phyloP scores from a whole-genome alignment of 2,113 vertebrate genomes.

The Tursiops truncatus region DNA sequence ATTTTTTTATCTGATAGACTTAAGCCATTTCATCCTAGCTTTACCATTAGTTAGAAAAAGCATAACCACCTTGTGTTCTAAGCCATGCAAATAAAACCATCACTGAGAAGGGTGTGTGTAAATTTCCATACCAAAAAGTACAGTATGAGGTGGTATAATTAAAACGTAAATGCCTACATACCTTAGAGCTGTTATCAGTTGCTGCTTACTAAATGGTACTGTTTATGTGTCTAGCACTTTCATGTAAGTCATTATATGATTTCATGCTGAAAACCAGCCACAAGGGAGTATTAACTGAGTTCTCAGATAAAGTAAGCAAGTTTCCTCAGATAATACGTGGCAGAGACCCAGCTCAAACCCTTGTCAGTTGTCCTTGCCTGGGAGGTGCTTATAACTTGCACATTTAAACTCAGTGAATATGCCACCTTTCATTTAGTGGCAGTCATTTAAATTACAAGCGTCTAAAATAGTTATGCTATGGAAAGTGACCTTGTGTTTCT shows the following conservation, averaged over 20 bases:
- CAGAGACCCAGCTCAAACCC: neutral
- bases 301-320: neutral
- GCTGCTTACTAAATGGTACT: neutral
- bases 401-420: slow-evolving; percentile 1
- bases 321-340: neutral
- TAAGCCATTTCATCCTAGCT: neutral
- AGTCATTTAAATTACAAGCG: slow-evolving; percentile 36
- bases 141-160: neutral
- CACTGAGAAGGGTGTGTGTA: neutral
- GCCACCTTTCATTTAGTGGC: slow-evolving; percentile 44
- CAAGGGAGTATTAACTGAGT: neutral
- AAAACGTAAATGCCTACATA: neutral
- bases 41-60: neutral
- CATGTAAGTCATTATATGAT: neutral
- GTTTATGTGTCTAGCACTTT: neutral
- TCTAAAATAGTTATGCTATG: slow-evolving; percentile 17
- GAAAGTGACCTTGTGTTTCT: slow-evolving; percentile 52
- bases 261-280: neutral
- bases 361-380: neutral
- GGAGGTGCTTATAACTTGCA: neutral
- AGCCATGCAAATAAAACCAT: neutral
- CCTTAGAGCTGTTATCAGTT: neutral
- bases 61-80: neutral
- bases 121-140: slow-evolving; percentile 1
- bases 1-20: neutral